Evolutionary conservation across 64 coral and sea anemone species (phyloP).

Genomic region (Stylophora pistillata): DNA sequence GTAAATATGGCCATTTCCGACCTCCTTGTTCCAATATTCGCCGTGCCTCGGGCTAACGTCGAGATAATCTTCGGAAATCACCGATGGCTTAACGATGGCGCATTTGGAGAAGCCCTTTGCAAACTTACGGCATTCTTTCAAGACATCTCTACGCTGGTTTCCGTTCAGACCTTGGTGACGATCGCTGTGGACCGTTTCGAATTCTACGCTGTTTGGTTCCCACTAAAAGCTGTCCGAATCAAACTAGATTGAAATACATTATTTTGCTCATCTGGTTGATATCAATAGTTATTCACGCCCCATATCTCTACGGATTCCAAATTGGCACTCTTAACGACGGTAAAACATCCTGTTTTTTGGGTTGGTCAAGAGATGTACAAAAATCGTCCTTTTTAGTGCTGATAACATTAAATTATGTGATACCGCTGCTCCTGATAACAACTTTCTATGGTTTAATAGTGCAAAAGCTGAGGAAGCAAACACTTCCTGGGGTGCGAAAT

Average conservation of each 20-base stretch:
- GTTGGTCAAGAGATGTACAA: constrained; percentile 1
- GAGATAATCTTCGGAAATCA: constrained; percentile 28
- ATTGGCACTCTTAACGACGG: background rate
- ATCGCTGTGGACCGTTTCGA: constrained; percentile 44
- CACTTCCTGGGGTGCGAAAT: constrained; percentile 2
- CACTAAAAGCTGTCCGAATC: constrained; percentile 11
- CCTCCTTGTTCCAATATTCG: constrained; percentile 44
- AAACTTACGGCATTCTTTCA: constrained; percentile 42
- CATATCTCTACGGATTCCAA: constrained; percentile 26
- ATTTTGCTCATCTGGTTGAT: constrained; percentile 18
- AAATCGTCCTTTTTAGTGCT: constrained; percentile 28
- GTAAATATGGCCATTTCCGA: constrained; percentile 65
- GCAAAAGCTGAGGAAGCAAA: background rate
- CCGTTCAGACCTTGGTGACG: constrained; percentile 38
- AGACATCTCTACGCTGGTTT: constrained; percentile 38
- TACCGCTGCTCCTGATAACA: constrained; percentile 8
- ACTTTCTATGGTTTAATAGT: constrained; percentile 10
- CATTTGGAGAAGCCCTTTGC: constrained; percentile 32
- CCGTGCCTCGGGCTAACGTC: constrained; percentile 33
- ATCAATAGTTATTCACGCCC: background rate
- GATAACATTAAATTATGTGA: constrained; percentile 6
- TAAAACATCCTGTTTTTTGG: constrained; percentile 14
- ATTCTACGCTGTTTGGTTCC: constrained; percentile 62
- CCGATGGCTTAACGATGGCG: constrained; percentile 42
- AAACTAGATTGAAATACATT: constrained; percentile 19